Evolutionary conservation across 2,888 invertebrate genomes (phyloP), one percentile per base, ranked within the genome.

Genomic region (Platerodrilus igneus): DNA sequence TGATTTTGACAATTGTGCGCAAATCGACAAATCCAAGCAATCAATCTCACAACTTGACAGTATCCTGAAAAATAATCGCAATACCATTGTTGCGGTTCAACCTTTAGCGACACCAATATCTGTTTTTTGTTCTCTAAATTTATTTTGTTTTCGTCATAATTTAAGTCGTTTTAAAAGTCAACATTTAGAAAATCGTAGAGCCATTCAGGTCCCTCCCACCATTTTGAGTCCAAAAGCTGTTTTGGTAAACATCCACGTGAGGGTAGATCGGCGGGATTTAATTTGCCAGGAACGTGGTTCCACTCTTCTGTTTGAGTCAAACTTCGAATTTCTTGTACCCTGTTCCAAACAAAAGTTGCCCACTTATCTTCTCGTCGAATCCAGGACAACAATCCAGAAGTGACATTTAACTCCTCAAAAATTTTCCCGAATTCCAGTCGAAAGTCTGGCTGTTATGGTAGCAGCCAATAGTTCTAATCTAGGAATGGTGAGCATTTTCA

Each of bases 131-230:
- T n/a, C n/a, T n/a, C n/a, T n/a, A n/a, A n/a, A n/a, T n/a, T n/a
- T n/a, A n/a, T n/a, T n/a, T n/a, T n/a, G n/a, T n/a, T n/a, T n/a
- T n/a, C n/a, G n/a, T n/a, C n/a, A n/a, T n/a, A n/a, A n/a, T n/a
- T n/a, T n/a, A n/a, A n/a, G n/a, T n/a, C n/a, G n/a, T n/a, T n/a
- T n/a, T n/a, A n/a, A n/a, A n/a, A n/a, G n/a, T n/a, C n/a, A n/a
- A n/a, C n/a, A n/a, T 49, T 37, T 13, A 36, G 21, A 5, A 37
- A 6, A 16, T 37, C 10, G 13, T 37, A 34, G 8, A 63, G 35
- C 60, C 59, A 60, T 2, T 29, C 9, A 5, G 60, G 58, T 4
- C 58, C 59, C 46, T 52, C 45, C 59, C 56, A 62, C 59, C 59
- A 62, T 48, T 33, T 32, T 2, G 50, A 45, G 14, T 55, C 39